These are phyloP conservation scores for Otocyon megalotis DNA, from an alignment of 2,113 vertebrate species.

Conservation along the genomic window DNA sequence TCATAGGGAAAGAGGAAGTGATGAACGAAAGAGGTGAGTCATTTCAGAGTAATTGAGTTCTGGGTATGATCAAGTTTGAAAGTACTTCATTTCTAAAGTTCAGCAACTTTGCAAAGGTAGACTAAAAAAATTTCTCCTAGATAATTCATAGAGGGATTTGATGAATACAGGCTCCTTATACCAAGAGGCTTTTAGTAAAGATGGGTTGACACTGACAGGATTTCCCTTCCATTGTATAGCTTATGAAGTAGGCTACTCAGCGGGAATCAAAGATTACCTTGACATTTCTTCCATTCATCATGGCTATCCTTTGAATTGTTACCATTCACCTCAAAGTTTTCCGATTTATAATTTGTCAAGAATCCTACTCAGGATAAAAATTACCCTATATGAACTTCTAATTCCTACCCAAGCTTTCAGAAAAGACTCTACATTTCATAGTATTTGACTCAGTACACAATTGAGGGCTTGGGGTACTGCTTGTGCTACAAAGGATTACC, in stretches of 20 bases:
- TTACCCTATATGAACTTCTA: background rate
- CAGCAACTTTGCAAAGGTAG: background rate
- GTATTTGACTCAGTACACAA: background rate
- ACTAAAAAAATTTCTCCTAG: background rate
- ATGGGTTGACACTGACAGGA: background rate
- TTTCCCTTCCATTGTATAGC: background rate
- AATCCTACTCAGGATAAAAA: background rate
- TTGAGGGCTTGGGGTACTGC: background rate
- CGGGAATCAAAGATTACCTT: background rate
- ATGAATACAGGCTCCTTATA: background rate
- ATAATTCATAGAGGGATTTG: conserved; percentile 40
- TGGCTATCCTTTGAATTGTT: background rate
- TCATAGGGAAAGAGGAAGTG: background rate
- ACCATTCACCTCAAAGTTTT: background rate
- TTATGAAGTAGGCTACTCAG: background rate
- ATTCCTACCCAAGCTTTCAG: background rate
- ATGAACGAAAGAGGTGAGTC: background rate
- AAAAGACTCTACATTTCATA: background rate
- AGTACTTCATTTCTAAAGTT: background rate
- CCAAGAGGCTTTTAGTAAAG: background rate
- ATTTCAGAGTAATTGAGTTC: background rate
- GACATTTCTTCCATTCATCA: background rate
- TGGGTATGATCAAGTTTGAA: background rate
- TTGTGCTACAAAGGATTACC: background rate
- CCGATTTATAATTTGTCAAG: background rate